Evolutionary conservation across 1,140 invertebrate genomes (phyloP).

Genomic region (Aphelenchoides besseyi): DNA sequence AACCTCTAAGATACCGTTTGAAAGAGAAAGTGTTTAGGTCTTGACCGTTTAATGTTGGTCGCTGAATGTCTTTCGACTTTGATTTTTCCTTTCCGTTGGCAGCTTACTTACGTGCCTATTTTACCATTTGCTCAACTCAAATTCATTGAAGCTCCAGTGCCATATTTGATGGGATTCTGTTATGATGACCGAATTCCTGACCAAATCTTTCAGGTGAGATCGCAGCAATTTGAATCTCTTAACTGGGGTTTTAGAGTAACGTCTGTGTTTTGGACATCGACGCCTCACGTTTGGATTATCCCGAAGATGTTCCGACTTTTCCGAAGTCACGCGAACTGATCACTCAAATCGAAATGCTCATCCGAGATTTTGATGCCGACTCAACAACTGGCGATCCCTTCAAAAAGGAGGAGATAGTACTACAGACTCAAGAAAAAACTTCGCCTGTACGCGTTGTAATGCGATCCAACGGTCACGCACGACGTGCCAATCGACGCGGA

Average conservation of each 20-base stretch:
- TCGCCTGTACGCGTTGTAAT: constrained; percentile 8
- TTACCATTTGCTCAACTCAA: constrained; percentile 87
- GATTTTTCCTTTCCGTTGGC: constrained; percentile 92
- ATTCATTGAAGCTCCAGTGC: constrained; percentile 96
- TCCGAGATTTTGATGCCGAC: background rate
- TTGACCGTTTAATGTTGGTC: constrained; percentile 90
- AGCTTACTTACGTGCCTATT: constrained; percentile 97
- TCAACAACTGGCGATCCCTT: background rate
- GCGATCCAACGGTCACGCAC: background rate
- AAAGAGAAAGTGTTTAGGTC: constrained; percentile 77
- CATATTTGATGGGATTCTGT: constrained; percentile 88
- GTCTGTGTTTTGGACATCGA: constrained; percentile 94
- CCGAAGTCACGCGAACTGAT: constrained; percentile 80
- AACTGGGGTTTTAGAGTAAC: constrained; percentile 68
- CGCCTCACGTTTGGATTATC: constrained; percentile 81
- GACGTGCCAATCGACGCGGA: background rate
- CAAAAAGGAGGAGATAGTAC: background rate
- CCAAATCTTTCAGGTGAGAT: constrained; percentile 69
- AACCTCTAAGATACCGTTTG: too few relatives aligned
- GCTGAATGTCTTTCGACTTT: constrained; percentile 86
- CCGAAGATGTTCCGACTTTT: constrained; percentile 89
- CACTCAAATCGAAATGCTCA: constrained; percentile 33
- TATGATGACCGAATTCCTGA: constrained; percentile 66
- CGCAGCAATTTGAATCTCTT: background rate
- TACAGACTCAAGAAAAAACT: background rate